Evolutionary conservation across 2,888 invertebrate genomes (phyloP), one percentile per base, ranked within the genome.

Genomic region (Platypus cylindrus): DNA sequence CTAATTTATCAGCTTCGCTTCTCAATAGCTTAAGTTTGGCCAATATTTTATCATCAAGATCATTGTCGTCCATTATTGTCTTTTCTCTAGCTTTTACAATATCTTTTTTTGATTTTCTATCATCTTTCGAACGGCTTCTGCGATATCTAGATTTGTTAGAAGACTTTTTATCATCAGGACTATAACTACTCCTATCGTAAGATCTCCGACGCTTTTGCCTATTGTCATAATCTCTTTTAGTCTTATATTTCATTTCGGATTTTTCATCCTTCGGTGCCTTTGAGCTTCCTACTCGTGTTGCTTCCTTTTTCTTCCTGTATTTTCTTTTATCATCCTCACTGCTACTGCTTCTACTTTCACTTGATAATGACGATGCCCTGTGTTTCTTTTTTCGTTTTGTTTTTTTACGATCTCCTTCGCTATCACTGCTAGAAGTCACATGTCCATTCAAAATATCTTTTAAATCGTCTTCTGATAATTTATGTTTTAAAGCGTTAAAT

Each of bases 401-500:
- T 32, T 33, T 30, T 28, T 38, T n/a, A 32, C 25, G 12, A 24
- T n/a, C 15, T 49, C 41, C n/a, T 59, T 48, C 46, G 58, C 53
- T 46, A 56, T 52, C 54, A 61, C 52, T 48, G 54, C 54, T 13
- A 59, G 55, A 53, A 62, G 60, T 53, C n/a, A n/a, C n/a, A n/a
- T n/a, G n/a, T 49, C 60, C 61, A 60, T 56, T 51, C 53, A 62
- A 47, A 46, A 62, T 56, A 43, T 61, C 55, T 32, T 55, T 46
- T 35, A 62, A 44, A 44, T 62, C 62, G 28, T 53, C 44, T 44
- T 59, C 56, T 2, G 56, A 68, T 12, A 70, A 52, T 53, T 66
- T 60, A 41, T 67, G 67, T 53, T 73, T 71, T 0, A 83, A 59
- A 42, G 77, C 73, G 53, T 71, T 78, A 39, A 78, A 73, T 54